Conservation (phyloP, 2,888 invertebrate genomes). For the Habrosyne pyritoides region DNA sequence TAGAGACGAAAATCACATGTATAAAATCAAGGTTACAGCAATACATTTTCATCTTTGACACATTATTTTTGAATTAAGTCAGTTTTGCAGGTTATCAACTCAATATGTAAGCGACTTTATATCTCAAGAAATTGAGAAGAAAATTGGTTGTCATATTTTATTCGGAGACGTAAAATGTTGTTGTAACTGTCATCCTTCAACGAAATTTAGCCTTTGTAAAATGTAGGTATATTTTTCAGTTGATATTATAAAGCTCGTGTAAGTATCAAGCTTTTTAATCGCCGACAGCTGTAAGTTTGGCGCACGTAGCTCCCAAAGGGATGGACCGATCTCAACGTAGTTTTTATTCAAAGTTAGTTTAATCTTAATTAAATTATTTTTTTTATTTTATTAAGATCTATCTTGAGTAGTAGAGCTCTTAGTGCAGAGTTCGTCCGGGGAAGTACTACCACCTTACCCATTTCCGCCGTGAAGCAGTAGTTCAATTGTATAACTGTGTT, state of each 20-base stretch:
- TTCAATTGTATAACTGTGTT: no score
- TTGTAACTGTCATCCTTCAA: background rate
- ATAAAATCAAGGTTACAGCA: slow-evolving; percentile 24
- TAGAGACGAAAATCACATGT: background rate
- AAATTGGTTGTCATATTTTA: slow-evolving; percentile 30
- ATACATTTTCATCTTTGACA: slow-evolving; percentile 35
- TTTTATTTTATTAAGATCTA: no score
- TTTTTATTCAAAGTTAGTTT: no score
- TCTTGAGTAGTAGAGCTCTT: no score
- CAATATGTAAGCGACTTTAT: slow-evolving; percentile 38
- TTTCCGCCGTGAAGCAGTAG: no score
- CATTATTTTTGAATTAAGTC: slow-evolving; percentile 32
- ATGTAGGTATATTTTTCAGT: background rate
- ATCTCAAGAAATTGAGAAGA: slow-evolving; percentile 37
- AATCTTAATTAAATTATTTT: no score
- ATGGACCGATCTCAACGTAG: no score
- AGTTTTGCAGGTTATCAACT: slow-evolving; percentile 36
- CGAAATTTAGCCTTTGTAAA: background rate
- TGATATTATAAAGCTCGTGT: background rate
- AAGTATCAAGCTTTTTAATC: background rate
- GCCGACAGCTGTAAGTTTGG: background rate
- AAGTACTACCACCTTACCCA: no score
- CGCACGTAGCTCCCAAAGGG: no score
- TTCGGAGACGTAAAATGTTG: background rate
- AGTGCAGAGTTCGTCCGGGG: no score